Evolutionary conservation across 37 sponge, comb jelly and placozoan species (phyloP), one percentile per base, ranked within the genome.

Genomic region (Hormiphora californensis): DNA sequence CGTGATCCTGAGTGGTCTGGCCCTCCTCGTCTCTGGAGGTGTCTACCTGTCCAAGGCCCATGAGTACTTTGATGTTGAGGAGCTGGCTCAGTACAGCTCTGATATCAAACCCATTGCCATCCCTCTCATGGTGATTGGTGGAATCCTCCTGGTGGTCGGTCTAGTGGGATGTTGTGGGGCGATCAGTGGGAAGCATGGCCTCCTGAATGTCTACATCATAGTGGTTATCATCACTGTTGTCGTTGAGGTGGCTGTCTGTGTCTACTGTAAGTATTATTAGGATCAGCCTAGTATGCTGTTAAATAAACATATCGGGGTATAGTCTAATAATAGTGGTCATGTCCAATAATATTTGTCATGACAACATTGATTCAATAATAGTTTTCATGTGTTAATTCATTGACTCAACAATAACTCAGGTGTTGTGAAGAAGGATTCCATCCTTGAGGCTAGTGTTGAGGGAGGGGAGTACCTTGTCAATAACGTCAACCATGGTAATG

Each of bases 171-270:
- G 68, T 39, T 65, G 68, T 19, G 68, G 68, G 7, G 68, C 68
- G 5, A 12, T 15, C 11, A 65, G 39, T 25, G 68, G 68, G 39
- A 65, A 65, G 38, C 31, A 19, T 36, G 68, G 68, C 7, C 68
- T 65, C 7, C 68, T 65, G 5, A 65, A 65, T 39, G 12, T 65
- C 68, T 65, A 65, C 68, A 36, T 65, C 68, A 65, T 65, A 7
- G 35, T 65, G 39, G 36, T 65, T 5, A 17, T 65, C 21, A 15
- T 65, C 2, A 39, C 35, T 2, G 68, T 65, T 3, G 7, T 65
- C 1, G 21, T 28, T 12, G 68, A 65, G 68, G 11, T 65, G 12
- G 68, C 21, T 32, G 36, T 65, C 68, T 36, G 31, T 39, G 36
- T 65, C 35, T 15, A 36, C 32, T 36, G 68, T 65, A 65, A 28